Conservation (phyloP, 2,797 vertebrate species). For the Sarcoramphus papa region DNA sequence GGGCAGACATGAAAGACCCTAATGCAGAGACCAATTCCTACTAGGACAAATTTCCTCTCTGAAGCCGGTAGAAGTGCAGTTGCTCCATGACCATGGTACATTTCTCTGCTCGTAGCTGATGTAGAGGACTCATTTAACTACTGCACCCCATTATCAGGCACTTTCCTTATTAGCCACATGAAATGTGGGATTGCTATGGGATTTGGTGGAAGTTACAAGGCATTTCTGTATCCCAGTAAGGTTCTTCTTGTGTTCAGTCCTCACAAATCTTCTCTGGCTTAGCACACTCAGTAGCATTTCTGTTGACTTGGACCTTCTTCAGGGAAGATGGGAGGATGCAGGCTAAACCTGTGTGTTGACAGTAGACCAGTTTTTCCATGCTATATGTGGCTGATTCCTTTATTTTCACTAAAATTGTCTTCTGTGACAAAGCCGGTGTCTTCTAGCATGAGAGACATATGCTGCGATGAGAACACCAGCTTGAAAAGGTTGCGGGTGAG, state of each 20-base stretch:
- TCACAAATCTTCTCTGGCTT: not conserved
- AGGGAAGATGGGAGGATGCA: not conserved
- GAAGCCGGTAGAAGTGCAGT: not conserved
- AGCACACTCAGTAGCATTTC: not conserved
- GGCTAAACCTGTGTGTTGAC: not conserved
- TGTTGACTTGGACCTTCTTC: not conserved
- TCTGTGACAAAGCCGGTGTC: not conserved
- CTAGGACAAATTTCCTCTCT: not conserved
- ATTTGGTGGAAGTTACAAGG: not conserved
- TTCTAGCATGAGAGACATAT: not conserved
- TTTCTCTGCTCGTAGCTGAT: not conserved
- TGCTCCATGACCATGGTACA: rapidly evolving
- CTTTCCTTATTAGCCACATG: not conserved
- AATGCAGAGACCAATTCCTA: not conserved
- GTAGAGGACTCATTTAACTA: not conserved
- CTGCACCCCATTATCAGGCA: not conserved
- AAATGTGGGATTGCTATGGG: not conserved
- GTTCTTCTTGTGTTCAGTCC: not conserved
- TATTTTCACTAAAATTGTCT: not conserved
- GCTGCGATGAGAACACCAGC: not conserved
- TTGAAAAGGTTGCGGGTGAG: not conserved
- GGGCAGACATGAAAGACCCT: not conserved
- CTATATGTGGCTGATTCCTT: not conserved
- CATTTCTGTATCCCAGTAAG: not conserved
- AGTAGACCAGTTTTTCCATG: not conserved